Conservation (phyloP, 2,888 invertebrate genomes). For the Melanophora roralis region DNA sequence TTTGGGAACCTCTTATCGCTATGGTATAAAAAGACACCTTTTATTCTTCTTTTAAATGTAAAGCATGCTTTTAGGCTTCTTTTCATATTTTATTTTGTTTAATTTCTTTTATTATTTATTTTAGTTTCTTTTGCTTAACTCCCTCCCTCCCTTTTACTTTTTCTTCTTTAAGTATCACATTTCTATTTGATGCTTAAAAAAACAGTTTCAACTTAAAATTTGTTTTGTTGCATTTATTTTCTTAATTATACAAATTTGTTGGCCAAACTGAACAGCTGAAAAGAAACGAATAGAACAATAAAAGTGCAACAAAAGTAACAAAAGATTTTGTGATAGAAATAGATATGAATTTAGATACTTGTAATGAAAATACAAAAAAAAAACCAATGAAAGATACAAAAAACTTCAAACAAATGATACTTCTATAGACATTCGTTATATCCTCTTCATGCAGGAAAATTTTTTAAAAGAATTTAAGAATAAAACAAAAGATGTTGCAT, state of each 20-base stretch:
- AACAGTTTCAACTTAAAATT: slow-evolving; percentile 13
- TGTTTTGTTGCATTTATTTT: slow-evolving; percentile 34
- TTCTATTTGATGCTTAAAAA: slow-evolving; percentile 14
- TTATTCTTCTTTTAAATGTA: not conserved
- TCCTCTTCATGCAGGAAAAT: not conserved
- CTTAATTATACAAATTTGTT: slow-evolving; percentile 45
- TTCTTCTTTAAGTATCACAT: not conserved
- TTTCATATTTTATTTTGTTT: not conserved
- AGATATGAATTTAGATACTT: slow-evolving; percentile 33
- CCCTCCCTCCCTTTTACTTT: not conserved
- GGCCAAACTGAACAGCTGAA: not conserved
- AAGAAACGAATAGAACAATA: slow-evolving; percentile 28
- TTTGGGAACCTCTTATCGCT: no score
- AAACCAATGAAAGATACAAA: no score
- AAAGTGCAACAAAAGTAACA: slow-evolving; percentile 58
- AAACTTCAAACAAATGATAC: slow-evolving; percentile 39
- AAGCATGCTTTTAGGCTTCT: slow-evolving; percentile 22
- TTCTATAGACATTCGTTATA: slow-evolving; percentile 15
- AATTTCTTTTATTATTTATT: slow-evolving; percentile 16
- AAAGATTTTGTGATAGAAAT: slow-evolving; percentile 39
- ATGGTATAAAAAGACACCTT: not conserved
- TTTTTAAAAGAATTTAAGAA: not conserved
- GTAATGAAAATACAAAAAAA: not conserved
- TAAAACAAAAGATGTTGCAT: slow-evolving; percentile 51
- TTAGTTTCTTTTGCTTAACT: not conserved